Conservation (phyloP, 1,140 invertebrate species). For the Phymastichus coffea region DNA sequence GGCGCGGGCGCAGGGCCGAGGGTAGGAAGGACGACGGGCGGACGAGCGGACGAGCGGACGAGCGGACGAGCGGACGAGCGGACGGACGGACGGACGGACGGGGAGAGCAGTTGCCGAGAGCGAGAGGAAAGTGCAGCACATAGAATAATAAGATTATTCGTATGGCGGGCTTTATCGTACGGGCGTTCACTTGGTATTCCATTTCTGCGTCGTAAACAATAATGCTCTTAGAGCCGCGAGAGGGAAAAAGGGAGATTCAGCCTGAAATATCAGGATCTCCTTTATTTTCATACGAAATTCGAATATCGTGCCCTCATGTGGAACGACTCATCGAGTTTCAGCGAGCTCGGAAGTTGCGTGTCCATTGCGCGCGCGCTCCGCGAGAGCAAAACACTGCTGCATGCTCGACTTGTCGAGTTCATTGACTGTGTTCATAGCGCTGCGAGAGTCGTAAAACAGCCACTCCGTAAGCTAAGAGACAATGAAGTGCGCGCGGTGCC, state of each 20-base stretch:
- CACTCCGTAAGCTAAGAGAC: slow-evolving; percentile 17
- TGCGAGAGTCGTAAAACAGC: slow-evolving; percentile 35
- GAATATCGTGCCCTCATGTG: slow-evolving; percentile 27
- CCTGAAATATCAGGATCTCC: slow-evolving; percentile 25
- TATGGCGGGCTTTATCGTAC: slow-evolving; percentile 1
- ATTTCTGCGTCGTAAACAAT: slow-evolving; percentile 27
- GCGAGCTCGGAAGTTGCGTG: slow-evolving; percentile 40
- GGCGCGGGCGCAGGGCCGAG: no score
- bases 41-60: no score
- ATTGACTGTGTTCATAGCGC: slow-evolving; percentile 39
- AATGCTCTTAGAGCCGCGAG: slow-evolving; percentile 13
- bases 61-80: no score
- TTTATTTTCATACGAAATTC: slow-evolving; percentile 30
- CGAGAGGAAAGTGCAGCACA: neutral
- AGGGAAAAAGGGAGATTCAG: neutral
- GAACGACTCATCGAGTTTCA: slow-evolving; percentile 34
- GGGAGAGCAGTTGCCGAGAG: no score
- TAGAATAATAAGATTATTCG: neutral
- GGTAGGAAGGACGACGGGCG: no score
- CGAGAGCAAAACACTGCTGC: slow-evolving; percentile 33
- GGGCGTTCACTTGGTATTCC: slow-evolving; percentile 14
- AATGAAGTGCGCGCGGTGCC: slow-evolving; percentile 2
- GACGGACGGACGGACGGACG: no score
- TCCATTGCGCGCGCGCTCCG: slow-evolving; percentile 34
- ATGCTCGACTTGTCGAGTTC: slow-evolving; percentile 39